These are phyloP conservation scores for Eupleurogrammus muticus DNA, from an alignment of 2,797 vertebrate genomes.

Conservation along the genomic window DNA sequence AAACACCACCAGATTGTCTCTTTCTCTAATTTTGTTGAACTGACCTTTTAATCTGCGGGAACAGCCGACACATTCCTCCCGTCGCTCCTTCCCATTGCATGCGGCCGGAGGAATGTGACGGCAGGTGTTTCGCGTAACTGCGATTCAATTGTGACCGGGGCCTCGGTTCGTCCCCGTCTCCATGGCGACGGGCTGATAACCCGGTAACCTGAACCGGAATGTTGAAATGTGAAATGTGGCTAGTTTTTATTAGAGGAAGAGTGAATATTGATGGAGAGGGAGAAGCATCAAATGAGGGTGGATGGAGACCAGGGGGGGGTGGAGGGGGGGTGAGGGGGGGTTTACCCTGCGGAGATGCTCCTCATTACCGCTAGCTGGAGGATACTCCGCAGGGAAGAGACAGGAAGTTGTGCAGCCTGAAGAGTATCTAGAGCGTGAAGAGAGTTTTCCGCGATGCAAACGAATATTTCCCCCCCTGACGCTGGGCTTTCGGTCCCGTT, in stretches of 20 bases:
- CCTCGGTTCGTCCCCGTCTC: constrained; percentile 61
- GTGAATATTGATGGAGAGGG: constrained; percentile 65
- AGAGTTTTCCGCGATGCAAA: constrained; percentile 7
- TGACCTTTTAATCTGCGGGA: constrained; percentile 10
- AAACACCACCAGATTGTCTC: neutral
- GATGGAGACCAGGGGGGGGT: constrained; percentile 4
- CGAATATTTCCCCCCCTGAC: constrained; percentile 8
- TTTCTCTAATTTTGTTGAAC: neutral
- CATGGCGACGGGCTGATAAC: constrained; percentile 60
- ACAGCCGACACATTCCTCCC: neutral
- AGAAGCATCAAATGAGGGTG: constrained; percentile 52
- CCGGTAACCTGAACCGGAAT: constrained; percentile 3
- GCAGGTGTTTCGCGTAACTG: constrained; percentile 51
- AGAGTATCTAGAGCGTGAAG: constrained; percentile 10
- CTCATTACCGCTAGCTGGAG: constrained; percentile 63
- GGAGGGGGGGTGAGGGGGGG: no score
- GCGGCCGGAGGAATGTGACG: constrained; percentile 18
- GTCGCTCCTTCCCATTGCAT: constrained; percentile 13
- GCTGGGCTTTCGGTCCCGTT: constrained; percentile 17
- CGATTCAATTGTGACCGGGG: constrained; percentile 67
- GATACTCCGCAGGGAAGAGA: constrained; percentile 26
- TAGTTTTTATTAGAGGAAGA: constrained; percentile 59
- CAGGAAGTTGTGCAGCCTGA: constrained; percentile 1
- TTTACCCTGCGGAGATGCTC: constrained; percentile 32
- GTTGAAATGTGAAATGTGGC: constrained; percentile 50